Evolutionary conservation across 2,888 invertebrate species (phyloP).

Genomic region (Leptogaster cylindrica): DNA sequence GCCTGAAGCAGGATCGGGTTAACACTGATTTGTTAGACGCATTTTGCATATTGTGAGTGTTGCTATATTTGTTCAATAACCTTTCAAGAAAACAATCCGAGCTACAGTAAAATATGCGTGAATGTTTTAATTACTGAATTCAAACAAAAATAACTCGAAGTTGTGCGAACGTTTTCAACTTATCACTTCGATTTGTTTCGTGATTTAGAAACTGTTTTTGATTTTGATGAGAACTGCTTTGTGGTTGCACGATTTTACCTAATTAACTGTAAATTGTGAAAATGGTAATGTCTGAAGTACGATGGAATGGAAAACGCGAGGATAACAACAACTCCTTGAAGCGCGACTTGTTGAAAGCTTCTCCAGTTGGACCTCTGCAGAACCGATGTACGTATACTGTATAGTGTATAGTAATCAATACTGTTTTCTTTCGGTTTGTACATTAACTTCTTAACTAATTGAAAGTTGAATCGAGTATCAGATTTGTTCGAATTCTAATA

Average conservation of each 20-base stretch:
- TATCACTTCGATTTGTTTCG: background rate
- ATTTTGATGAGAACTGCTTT: too few relatives aligned
- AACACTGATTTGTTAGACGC: constrained; percentile 14
- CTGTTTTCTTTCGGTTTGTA: background rate
- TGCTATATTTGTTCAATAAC: too few relatives aligned
- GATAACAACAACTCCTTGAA: constrained; percentile 61
- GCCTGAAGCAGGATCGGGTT: constrained; percentile 58
- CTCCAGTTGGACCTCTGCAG: constrained; percentile 56
- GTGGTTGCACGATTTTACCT: too few relatives aligned
- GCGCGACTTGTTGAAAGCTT: constrained; percentile 58
- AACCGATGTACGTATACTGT: constrained; percentile 60
- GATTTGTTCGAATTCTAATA: too few relatives aligned
- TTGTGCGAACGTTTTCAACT: background rate
- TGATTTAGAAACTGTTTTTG: background rate
- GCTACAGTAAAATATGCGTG: too few relatives aligned
- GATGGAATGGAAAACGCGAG: constrained; percentile 60
- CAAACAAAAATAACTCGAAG: background rate
- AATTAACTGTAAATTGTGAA: constrained; percentile 48
- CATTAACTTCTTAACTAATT: background rate
- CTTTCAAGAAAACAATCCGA: too few relatives aligned
- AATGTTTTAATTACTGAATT: too few relatives aligned
- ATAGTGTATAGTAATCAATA: too few relatives aligned
- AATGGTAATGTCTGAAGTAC: constrained; percentile 63
- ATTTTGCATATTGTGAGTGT: constrained; percentile 10
- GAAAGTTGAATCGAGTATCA: too few relatives aligned